These are phyloP conservation scores for Harmothoe impar DNA, from an alignment of 2,888 invertebrate species.

Conservation along the genomic window DNA sequence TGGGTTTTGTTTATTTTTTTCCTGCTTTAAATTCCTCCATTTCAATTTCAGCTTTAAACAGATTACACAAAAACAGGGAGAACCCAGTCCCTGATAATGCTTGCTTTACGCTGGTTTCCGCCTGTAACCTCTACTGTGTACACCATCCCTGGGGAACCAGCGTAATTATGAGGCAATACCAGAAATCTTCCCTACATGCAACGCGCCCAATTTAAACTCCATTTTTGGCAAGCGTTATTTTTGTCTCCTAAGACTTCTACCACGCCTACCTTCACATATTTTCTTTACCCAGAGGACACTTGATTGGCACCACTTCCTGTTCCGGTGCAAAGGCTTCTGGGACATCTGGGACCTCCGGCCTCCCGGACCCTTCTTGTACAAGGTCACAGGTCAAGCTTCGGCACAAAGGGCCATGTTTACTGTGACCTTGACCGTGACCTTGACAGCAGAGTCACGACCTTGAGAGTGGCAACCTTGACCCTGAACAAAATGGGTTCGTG, in stretches of 20 bases:
- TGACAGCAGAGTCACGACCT: slow-evolving; percentile 8
- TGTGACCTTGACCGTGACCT: slow-evolving; percentile 41
- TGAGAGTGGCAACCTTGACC: slow-evolving; percentile 21
- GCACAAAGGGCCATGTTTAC: slow-evolving; percentile 6
- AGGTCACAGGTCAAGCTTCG: background rate
- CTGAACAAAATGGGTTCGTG: slow-evolving; percentile 20
- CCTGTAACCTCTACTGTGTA: background rate
- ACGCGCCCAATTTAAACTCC: slow-evolving; percentile 20
- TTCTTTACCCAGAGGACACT: background rate
- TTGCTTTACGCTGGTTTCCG: too few species aligned
- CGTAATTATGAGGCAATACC: slow-evolving; percentile 21
- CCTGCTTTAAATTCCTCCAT: background rate
- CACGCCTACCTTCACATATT: background rate
- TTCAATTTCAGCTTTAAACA: slow-evolving; percentile 1
- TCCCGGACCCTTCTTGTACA: background rate
- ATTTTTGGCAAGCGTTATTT: slow-evolving; percentile 21
- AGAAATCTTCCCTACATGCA: background rate
- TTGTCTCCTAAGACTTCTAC: background rate
- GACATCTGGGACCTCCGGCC: background rate
- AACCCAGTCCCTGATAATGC: background rate
- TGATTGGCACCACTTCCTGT: background rate
- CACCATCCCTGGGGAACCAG: background rate
- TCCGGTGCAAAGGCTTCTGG: background rate
- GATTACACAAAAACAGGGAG: background rate
- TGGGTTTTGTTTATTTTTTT: too few species aligned